Evolutionary conservation across 2,797 vertebrate species (phyloP), one percentile per base, ranked within the genome.

Genomic region (Onychomys leucogaster): DNA sequence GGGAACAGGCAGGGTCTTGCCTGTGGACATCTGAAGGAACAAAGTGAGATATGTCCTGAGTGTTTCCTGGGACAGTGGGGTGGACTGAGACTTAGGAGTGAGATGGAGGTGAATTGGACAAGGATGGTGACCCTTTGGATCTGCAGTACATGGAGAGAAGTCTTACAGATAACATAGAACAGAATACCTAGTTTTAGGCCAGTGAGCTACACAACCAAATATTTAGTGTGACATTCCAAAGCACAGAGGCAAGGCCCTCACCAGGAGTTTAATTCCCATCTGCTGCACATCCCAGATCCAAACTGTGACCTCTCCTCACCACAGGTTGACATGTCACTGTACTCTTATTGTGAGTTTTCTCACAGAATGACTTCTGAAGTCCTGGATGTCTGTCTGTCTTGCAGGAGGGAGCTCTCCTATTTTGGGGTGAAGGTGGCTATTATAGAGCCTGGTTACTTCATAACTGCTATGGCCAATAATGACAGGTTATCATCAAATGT

Each of bases 351-450:
- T 14, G 16, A 32, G 27, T 67, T 23, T 29, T 61, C n/a, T 89
- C 65, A 41, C 8, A 34, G 32, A 17, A 21, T 61, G 19, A 6
- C 7, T n/a, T 63, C 34, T 80, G 21, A 97, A 21, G 8, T 37
- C 16, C n/a, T 78, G 76, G 11, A 41, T 6, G 7, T 43, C 10
- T 37, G 7, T 63, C 41, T 82, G 19, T 37, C 17, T 93, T 85
- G 43, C 52, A 97, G 98, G 75, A 89, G 96, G 25, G 98, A 98
- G 13, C 75, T 97, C 4, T 75, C 3, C 5, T 12, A 32, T 55
- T 98, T 97, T 85, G 98, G 97, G 1, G 93, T 98, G n/a, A 98
- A 98, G 46, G 97, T 98, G 78, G 97, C 96, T 85, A 95, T 98
- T 61, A 91, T 98, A 0, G 96, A 98, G 29, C 98, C 98, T 0